Conservation (phyloP, 1,140 invertebrate species). For the Trachymyrmex septentrionalis region DNA sequence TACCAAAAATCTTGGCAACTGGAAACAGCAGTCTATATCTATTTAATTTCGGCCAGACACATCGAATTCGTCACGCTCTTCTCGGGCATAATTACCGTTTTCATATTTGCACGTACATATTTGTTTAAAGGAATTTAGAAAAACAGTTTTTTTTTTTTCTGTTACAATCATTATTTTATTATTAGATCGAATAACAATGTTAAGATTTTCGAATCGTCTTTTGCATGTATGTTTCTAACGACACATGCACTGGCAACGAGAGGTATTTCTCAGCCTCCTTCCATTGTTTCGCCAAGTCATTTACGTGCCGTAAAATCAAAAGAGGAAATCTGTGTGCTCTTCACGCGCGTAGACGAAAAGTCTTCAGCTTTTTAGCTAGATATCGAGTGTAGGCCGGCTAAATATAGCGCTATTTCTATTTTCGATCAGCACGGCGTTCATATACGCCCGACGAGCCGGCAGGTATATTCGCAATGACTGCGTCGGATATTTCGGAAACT, state of each 20-base stretch:
- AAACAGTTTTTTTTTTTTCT: neutral
- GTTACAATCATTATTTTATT: neutral
- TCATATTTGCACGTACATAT: neutral
- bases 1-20: slow-evolving; percentile 61
- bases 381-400: slow-evolving; percentile 85
- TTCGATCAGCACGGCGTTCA: slow-evolving; percentile 77
- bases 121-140: neutral
- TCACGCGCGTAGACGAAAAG: slow-evolving; percentile 73
- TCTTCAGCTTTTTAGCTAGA: slow-evolving; percentile 84
- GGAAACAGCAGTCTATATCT: slow-evolving; percentile 25
- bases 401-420: slow-evolving; percentile 85
- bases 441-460: slow-evolving; percentile 69
- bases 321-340: slow-evolving; percentile 40
- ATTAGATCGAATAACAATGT: neutral
- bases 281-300: slow-evolving; percentile 19
- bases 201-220: neutral
- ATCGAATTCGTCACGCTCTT: slow-evolving; percentile 6
- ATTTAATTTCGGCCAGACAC: slow-evolving; percentile 39
- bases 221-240: neutral
- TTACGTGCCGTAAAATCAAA: slow-evolving; percentile 8
- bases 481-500: slow-evolving; percentile 78
- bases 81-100: slow-evolving; percentile 5
- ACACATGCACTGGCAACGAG: neutral
- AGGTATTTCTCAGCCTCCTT: neutral
- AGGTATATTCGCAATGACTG: slow-evolving; percentile 77